Evolutionary conservation across 2,113 vertebrate species (phyloP), one percentile per base, ranked within the genome.

Genomic region (Centropus unirufus): DNA sequence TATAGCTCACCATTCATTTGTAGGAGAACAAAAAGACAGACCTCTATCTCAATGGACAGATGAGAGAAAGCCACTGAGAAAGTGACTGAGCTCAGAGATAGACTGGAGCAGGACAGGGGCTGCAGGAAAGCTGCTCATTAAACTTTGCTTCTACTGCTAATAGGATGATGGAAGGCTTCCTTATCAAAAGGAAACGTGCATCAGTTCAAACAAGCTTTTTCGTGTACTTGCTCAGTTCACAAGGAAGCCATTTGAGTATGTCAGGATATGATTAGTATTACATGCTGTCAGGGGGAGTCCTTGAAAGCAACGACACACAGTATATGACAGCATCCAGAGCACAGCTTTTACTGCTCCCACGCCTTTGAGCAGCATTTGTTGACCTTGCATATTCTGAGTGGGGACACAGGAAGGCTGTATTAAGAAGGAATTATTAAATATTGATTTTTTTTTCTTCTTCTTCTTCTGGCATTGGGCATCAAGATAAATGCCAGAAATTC

Each of bases 361-460:
- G 44, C 27, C 86, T 83, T 70, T 61, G 44, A 75, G 51, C 66
- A 40, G 39, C 40, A 32, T 30, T 81, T 61, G 34, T 59, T 91
- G 85, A 96, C 81, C 89, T 95, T 87, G 84, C 73, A 77, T 90
- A 78, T 34, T 83, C 76, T 68, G 79, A 83, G 32, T 57, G 78
- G 68, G 79, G 55, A 66, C 52, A 81, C 32, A 36, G 61, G 34
- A 96, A 39, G 49, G 26, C 16, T 88, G 26, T 86, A 67, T 75
- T 89, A 90, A 80, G 72, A 72, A 86, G 76, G 62, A 96, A 94
- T 91, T 96, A 96, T 91, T 80, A 96, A 94, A 93, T 88, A 93
- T 90, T 88, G 72, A 88, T 91, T 89, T 67, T 3, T 70, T 54
- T 89, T 67, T 3, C 66, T 54, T 87, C 66, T 29, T n/a, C 22